Evolutionary conservation across 2,113 vertebrate genomes (phyloP).

Genomic region (Ptychochromis oligacanthus): DNA sequence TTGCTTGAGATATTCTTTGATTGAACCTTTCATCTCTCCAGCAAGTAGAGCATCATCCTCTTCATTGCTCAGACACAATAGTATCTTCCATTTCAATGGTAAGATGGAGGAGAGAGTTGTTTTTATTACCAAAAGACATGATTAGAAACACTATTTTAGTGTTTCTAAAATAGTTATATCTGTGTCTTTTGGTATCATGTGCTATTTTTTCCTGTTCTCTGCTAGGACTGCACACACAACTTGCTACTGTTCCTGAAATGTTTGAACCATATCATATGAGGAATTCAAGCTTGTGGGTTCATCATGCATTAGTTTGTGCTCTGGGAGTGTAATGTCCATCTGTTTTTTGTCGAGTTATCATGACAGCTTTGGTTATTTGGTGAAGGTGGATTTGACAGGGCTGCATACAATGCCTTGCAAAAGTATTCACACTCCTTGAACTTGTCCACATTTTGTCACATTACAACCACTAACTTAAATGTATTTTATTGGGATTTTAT

Average conservation of each 20-base stretch:
- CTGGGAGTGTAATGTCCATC: not conserved
- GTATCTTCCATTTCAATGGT: not conserved
- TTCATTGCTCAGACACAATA: not conserved
- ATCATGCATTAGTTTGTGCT: not conserved
- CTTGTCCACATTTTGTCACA: too few relatives aligned
- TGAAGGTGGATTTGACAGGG: not conserved
- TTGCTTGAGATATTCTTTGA: not conserved
- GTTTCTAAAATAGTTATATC: not conserved
- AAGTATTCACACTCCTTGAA: too few relatives aligned
- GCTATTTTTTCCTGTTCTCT: not conserved
- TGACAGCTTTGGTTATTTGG: not conserved
- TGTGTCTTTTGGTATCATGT: not conserved
- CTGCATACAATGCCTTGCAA: too few relatives aligned
- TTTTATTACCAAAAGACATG: too few relatives aligned
- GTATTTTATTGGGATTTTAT: too few relatives aligned
- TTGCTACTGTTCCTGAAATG: not conserved
- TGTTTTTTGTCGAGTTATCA: not conserved
- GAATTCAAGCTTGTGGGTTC: not conserved
- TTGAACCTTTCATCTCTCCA: not conserved
- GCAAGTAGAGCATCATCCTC: not conserved
- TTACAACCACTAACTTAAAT: too few relatives aligned
- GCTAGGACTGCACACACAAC: not conserved
- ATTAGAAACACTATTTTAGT: too few relatives aligned
- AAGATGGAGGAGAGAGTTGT: too few relatives aligned
- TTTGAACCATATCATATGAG: not conserved